Percentiles rank a stretch among this genome's conserved stretches.
phyloP scores from a whole-genome alignment of 2,113 vertebrate species.

The Cinclus mexicanus region DNA sequence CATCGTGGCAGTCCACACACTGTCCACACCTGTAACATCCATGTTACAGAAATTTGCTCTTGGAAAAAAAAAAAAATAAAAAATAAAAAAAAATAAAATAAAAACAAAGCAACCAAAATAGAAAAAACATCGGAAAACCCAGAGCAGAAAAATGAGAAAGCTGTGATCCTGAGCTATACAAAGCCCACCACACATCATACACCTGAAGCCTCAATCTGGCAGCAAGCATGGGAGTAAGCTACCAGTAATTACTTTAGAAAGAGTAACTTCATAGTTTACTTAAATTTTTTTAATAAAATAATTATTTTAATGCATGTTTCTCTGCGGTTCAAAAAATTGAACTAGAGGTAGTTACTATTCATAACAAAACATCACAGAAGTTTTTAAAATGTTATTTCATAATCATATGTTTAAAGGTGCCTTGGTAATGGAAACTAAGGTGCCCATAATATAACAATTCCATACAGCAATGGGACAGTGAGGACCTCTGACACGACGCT shows the following conservation, averaged over 20 bases:
- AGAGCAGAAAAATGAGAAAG: background rate
- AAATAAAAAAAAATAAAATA: background rate
- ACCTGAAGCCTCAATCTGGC: background rate
- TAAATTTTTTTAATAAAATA: background rate
- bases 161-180: background rate
- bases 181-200: background rate
- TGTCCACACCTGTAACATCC: background rate
- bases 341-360: background rate
- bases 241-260: background rate
- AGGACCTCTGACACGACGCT: background rate
- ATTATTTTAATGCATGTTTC: background rate
- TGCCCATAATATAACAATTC: background rate
- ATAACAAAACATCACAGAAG: background rate
- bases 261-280: background rate
- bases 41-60: background rate
- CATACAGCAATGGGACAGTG: background rate
- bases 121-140: background rate
- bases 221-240: background rate
- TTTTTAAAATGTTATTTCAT: background rate
- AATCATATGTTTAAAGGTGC: background rate
- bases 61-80: background rate
- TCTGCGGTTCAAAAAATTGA: background rate
- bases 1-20: background rate
- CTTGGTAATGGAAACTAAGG: background rate
- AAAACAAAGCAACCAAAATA: background rate